These are phyloP conservation scores for Dendrocopos noguchii DNA, from an alignment of 2,113 vertebrate species.

Conservation along the genomic window DNA sequence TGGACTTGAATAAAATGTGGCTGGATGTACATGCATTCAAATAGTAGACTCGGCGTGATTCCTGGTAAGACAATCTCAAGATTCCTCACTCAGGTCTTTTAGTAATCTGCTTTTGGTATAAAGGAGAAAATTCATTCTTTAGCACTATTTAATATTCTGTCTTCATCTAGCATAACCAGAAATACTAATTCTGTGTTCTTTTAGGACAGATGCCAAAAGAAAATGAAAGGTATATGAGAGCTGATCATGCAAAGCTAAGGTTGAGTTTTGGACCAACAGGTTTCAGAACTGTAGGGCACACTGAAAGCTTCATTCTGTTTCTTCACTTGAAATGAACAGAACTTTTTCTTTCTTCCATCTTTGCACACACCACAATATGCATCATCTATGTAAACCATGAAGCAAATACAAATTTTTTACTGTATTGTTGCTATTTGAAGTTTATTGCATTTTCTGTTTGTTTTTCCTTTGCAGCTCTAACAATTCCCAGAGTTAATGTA, in stretches of 20 bases:
- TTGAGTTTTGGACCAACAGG: background rate
- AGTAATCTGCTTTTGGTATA: background rate
- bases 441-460: conserved; percentile 64
- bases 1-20: background rate
- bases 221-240: background rate
- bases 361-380: background rate
- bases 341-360: conserved; percentile 13
- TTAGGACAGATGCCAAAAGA: background rate
- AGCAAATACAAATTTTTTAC: conserved; percentile 41
- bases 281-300: background rate
- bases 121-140: background rate
- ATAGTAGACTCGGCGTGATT: background rate
- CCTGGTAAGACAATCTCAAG: background rate
- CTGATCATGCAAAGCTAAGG: background rate
- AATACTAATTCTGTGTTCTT: background rate
- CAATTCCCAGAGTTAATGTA: conserved; percentile 68
- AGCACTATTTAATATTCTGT: background rate
- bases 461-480: conserved; percentile 63
- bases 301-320: background rate
- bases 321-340: background rate
- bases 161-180: background rate
- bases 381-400: conserved; percentile 55
- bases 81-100: background rate
- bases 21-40: background rate
- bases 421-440: background rate